Conservation (phyloP, 2,113 vertebrate genomes). For the Phasianus colchicus region DNA sequence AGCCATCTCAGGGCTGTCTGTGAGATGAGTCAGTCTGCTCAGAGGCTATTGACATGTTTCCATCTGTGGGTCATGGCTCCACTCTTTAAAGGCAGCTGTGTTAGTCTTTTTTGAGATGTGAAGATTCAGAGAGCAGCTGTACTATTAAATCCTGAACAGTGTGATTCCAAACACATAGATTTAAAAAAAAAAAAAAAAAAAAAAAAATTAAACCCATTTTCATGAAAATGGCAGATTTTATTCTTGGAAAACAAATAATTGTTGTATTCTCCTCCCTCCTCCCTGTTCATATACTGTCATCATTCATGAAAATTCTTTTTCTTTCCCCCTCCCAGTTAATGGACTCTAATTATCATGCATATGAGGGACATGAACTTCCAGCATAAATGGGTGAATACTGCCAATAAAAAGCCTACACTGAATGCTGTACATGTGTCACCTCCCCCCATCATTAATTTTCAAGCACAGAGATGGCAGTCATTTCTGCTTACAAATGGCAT, state of each 20-base stretch:
- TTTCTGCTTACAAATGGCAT: background rate
- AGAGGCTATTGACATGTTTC: background rate
- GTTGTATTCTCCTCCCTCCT: background rate
- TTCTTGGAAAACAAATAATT: constrained; percentile 8
- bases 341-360: constrained; percentile 39
- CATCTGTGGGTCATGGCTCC: background rate
- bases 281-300: background rate
- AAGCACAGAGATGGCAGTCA: background rate
- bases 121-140: constrained; percentile 7
- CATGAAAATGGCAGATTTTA: background rate
- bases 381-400: background rate
- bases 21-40: background rate
- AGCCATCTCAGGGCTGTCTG: background rate
- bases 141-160: background rate
- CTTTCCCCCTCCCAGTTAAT: constrained; percentile 14
- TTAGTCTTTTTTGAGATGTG: constrained; percentile 12
- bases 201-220: background rate
- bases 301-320: constrained; percentile 6
- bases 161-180: background rate
- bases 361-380: constrained; percentile 10
- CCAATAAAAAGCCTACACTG: constrained; percentile 4
- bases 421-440: background rate
- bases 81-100: constrained; percentile 1
- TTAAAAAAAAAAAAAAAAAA: background rate
- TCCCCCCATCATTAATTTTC: constrained; percentile 5